Evolutionary conservation across 2,797 vertebrate genomes (phyloP).

Genomic region (Centropyge bicolor): DNA sequence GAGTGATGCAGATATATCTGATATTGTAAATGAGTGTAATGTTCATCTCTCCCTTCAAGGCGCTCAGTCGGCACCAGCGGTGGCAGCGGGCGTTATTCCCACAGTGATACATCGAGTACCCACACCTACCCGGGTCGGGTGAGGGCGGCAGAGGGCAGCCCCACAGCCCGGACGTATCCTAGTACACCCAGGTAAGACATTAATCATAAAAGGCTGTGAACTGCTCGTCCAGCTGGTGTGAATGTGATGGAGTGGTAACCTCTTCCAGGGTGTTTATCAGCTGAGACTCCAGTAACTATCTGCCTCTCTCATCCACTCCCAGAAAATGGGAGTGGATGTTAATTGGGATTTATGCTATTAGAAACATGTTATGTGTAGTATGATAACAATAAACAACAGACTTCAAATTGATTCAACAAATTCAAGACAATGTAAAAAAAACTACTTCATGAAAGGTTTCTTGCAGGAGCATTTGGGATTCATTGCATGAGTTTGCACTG

Average conservation of each 20-base stretch:
- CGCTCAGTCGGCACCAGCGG: constrained; percentile 77
- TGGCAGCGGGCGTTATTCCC: constrained; percentile 66
- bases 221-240: background rate
- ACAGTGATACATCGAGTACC: constrained; percentile 80
- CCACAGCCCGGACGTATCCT: constrained; percentile 87
- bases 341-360: background rate
- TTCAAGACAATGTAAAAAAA: background rate
- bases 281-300: constrained; percentile 15
- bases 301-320: background rate
- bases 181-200: constrained; percentile 81
- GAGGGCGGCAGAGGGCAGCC: constrained; percentile 91
- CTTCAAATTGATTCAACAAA: background rate
- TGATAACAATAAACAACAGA: background rate
- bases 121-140: constrained; percentile 88
- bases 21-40: background rate
- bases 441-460: background rate
- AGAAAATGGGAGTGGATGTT: too few relatives aligned
- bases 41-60: constrained; percentile 49
- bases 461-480: background rate
- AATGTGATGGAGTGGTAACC: background rate
- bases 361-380: background rate
- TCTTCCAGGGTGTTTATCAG: background rate
- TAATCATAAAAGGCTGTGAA: background rate
- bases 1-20: background rate
- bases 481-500: background rate